Evolutionary conservation across 2,888 invertebrate genomes (phyloP), one percentile per base, ranked within the genome.

Genomic region (Epirrhoe tristata): DNA sequence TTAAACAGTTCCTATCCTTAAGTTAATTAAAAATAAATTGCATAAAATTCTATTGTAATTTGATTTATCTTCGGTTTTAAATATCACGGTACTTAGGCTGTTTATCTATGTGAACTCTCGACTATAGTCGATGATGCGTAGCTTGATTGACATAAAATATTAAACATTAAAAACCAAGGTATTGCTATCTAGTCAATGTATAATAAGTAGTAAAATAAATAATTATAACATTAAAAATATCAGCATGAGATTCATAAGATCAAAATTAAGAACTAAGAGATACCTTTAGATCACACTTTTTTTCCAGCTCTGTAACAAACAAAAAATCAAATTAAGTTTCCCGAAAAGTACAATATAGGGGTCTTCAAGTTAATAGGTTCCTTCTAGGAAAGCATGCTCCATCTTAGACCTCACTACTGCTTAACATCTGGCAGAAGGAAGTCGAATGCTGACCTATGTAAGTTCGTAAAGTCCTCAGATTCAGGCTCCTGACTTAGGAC

Each of bases 251-350:
- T 32, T 32, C 17, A 31, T 14, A 51, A 24, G 16, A 43, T 31
- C 32, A 43, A 51, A 63, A 52, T 16, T n/a, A 54, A 32, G 34
- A 58, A 34, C 6, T 50, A 16, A 36, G 6, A 51, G 51, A 34
- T 63, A 70, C 57, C 60, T 59, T 61, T 5, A 32, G 53, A 50
- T 78, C 69, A 85, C n/a, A 88, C 86, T 73, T 86, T 86, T 74
- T 88, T 89, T 31, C 86, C 86, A 14, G 81, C 81, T 67, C 88
- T 88, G 83, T 68, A 85, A 86, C 63, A 76, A 63, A 36, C 5
- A 52, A 5, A 57, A 43, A 12, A 53, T 1, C 0, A 43, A 52
- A 16, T 14, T 24, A 24, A 31, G 5, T 51, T 12, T n/a, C n/a
- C n/a, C n/a, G n/a, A n/a, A n/a, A n/a, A n/a, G n/a, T n/a, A n/a